Conservation (phyloP, 2,113 vertebrate genomes). For the Tilapia sparmanii region DNA sequence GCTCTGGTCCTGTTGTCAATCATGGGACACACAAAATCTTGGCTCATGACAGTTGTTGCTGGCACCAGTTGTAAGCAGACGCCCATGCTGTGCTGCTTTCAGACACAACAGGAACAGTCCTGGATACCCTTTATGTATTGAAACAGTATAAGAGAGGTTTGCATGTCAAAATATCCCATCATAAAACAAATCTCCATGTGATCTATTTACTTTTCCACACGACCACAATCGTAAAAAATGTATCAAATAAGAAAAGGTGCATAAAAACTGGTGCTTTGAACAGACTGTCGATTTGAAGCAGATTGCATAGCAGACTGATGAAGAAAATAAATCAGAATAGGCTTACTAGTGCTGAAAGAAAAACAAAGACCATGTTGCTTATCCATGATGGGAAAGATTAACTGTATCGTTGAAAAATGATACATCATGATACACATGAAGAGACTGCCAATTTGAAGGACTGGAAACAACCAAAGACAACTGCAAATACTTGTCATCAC, state of each 20-base stretch:
- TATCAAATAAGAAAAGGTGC: neutral
- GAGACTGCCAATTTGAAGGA: neutral
- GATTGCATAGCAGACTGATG: conserved; percentile 6
- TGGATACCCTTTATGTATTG: neutral
- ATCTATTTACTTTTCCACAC: neutral
- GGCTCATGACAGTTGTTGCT: neutral
- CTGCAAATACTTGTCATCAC: neutral
- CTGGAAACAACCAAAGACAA: neutral
- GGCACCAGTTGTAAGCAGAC: neutral
- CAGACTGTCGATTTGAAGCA: neutral
- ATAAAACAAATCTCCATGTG: neutral
- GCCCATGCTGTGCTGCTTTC: neutral
- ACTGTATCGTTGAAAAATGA: conserved; percentile 7
- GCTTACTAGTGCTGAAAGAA: neutral
- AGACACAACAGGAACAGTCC: neutral
- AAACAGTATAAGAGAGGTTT: neutral
- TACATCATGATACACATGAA: neutral
- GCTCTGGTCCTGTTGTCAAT: neutral
- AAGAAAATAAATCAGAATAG: conserved; percentile 32
- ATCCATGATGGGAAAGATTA: conserved; percentile 4
- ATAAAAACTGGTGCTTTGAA: neutral
- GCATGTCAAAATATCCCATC: neutral
- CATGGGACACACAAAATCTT: neutral
- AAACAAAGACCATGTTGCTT: neutral
- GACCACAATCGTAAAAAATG: neutral